Evolutionary conservation across 2,888 invertebrate species (phyloP).

Genomic region (Orthosia gracilis): DNA sequence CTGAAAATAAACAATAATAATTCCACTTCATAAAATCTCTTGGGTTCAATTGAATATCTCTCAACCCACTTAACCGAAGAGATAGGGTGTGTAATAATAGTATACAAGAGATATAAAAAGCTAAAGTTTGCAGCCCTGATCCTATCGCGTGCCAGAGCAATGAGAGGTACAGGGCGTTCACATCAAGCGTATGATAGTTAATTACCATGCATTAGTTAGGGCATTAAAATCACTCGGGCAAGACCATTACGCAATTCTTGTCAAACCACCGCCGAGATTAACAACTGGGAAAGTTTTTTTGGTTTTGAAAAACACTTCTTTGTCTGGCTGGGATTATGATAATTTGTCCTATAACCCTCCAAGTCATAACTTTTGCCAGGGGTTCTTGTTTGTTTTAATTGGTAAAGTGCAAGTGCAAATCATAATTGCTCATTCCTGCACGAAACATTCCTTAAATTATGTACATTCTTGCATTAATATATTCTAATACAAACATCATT

Average conservation of each 20-base stretch:
- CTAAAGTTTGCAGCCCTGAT: constrained; percentile 51
- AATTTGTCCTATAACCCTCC: constrained; percentile 34
- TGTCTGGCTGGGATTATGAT: no score
- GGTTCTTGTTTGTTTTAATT: constrained; percentile 39
- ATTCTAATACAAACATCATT: constrained; percentile 26
- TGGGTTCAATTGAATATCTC: constrained; percentile 9
- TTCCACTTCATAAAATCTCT: no score
- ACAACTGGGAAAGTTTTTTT: constrained; percentile 56
- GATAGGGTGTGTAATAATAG: constrained; percentile 38
- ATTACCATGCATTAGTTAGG: constrained; percentile 69
- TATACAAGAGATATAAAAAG: constrained; percentile 15
- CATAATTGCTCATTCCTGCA: constrained; percentile 32
- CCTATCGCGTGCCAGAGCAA: constrained; percentile 64
- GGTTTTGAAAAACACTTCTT: constrained; percentile 28
- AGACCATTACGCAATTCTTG: constrained; percentile 72
- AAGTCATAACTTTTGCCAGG: background rate
- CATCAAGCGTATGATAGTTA: constrained; percentile 69
- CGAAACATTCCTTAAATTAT: constrained; percentile 24
- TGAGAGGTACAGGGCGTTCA: constrained; percentile 70
- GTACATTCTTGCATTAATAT: background rate
- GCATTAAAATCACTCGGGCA: constrained; percentile 67
- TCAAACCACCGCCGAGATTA: constrained; percentile 54
- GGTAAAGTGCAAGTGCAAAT: constrained; percentile 20
- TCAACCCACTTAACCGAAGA: constrained; percentile 24
- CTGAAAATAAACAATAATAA: no score